Percentiles rank a stretch among this genome's conserved stretches.
These are phyloP conservation scores for Bos indicus DNA, from an alignment of 2,113 vertebrate species.

Conservation along the genomic window DNA sequence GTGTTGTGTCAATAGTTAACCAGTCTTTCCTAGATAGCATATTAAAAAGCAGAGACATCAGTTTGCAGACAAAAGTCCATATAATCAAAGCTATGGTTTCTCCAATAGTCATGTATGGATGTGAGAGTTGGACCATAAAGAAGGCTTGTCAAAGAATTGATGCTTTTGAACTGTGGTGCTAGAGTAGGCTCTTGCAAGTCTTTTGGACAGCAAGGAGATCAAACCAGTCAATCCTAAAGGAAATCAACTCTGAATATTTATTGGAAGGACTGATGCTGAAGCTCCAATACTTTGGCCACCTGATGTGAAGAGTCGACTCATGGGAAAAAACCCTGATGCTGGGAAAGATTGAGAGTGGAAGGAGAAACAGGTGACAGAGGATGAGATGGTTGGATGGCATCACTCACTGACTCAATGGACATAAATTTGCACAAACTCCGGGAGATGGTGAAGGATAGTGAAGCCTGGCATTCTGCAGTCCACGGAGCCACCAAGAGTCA, in stretches of 20 bases:
- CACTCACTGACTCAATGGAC: not conserved
- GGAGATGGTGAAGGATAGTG: not conserved
- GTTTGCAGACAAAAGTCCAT: not conserved
- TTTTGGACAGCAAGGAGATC: not conserved
- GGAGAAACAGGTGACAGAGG: not conserved
- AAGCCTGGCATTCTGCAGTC: not conserved
- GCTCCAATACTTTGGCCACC: not conserved
- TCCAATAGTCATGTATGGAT: not conserved
- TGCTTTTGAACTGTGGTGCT: not conserved
- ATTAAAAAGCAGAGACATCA: not conserved
- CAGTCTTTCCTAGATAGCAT: not conserved
- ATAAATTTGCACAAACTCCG: not conserved
- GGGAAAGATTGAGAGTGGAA: not conserved
- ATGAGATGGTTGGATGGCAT: not conserved
- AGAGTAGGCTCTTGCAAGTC: not conserved
- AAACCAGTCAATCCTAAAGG: not conserved
- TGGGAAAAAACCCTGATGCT: not conserved
- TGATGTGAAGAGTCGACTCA: not conserved
- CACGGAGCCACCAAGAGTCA: not conserved
- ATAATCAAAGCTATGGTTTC: not conserved
- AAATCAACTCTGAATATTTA: not conserved
- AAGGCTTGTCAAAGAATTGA: not conserved
- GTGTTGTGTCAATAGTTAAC: not conserved
- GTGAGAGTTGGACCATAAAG: not conserved
- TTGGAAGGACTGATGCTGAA: not conserved